These are phyloP conservation scores for Fissipunctia ypsillon DNA, from an alignment of 2,888 invertebrate genomes.

Conservation along the genomic window DNA sequence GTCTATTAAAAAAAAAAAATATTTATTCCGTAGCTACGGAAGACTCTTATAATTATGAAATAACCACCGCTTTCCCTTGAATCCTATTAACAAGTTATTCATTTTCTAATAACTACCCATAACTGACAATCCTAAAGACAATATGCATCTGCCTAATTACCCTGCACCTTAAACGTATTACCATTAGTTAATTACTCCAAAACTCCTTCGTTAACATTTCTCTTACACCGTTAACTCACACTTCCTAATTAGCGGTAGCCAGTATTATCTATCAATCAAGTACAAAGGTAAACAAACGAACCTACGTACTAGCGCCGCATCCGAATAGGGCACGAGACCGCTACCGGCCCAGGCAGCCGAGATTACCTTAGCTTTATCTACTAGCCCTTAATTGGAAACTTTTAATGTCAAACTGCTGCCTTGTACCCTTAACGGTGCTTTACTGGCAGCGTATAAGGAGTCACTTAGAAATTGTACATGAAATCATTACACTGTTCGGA, in stretches of 20 bases:
- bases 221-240: conserved; percentile 54
- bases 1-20: not conserved
- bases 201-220: conserved; percentile 56
- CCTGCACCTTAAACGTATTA: conserved; percentile 13
- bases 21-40: not conserved
- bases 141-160: conserved; percentile 1
- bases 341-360: conserved; percentile 50
- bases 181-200: conserved; percentile 38
- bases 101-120: not conserved
- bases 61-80: not conserved
- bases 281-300: conserved; percentile 60
- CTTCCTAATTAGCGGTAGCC: conserved; percentile 61
- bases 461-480: conserved; percentile 64
- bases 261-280: conserved; percentile 72
- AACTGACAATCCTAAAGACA: conserved; percentile 1
- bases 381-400: conserved; percentile 73
- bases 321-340: conserved; percentile 68
- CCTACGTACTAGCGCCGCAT: conserved; percentile 58
- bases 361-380: conserved; percentile 68
- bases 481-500: conserved; percentile 55
- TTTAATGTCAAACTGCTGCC: conserved; percentile 71
- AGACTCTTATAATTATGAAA: not conserved
- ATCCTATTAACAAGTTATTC: not conserved
- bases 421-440: conserved; percentile 60
- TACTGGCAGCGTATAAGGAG: conserved; percentile 53